Base-by-base conservation (phyloP, 1,140 invertebrate genomes). In the Neodiprion pinetum region DNA sequence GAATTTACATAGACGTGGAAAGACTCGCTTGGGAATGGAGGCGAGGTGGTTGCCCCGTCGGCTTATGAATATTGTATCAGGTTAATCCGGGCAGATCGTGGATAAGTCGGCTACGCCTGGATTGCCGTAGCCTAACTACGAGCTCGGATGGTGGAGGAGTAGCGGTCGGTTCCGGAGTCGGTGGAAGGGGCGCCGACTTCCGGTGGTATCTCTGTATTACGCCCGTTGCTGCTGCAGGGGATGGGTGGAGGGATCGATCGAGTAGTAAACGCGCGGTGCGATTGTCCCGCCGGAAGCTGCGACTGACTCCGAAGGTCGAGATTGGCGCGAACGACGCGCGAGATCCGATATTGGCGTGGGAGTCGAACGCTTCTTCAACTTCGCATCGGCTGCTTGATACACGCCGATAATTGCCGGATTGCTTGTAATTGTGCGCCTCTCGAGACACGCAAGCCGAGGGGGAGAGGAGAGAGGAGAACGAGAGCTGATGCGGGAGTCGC, bases 41-140 rank as follows among this genome's bases (percentile, higher is more conserved):
- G 17, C 70, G 74, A 40, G 48, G 69, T 47, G 75, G 53, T 61
- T 61, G 75, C 72, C 72, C 75, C 72, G 77, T 47, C 79, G 79
- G 82, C 83, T 85, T 84, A 85, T 85, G 83, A 86, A 86, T 86
- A 86, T 86, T 85, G 82, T 86, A 86, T 84, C 84, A 86, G 80
- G 74, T 82, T 86, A 83, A 86, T 86, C 85, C 83, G 81, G 76
- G 80, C 80, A 83, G 82, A 85, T 84, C 83, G 83, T 85, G 83
- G 83, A 83, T 84, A 85, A 85, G 82, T 83, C 82, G 80, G 80
- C 79, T 75, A 77, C 81, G 74, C 78, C 72, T 61, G 53, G 53
- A 61, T 61, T 61, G 72, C 49, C 72, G 71, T 70, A 70, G 72
- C 49, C 61, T 61, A 14, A 53, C 23, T 21, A 71, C 10, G 69